phyloP scores from a whole-genome alignment of 2,113 vertebrate genomes.

The Sula dactylatra region DNA sequence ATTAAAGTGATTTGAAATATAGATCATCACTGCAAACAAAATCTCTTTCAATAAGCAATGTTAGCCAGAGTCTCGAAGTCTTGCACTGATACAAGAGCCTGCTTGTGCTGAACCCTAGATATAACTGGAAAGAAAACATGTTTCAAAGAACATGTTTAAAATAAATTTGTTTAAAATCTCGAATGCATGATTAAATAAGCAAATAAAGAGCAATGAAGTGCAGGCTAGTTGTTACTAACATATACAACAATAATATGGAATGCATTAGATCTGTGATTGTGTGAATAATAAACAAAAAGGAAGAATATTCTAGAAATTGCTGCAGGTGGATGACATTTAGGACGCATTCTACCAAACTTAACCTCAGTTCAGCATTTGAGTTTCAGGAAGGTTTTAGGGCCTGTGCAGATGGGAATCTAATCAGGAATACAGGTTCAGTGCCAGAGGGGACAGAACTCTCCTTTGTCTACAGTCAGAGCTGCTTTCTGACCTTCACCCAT shows the following conservation, averaged over 20 bases:
- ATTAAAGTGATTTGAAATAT: neutral
- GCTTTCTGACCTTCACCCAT: conserved; percentile 21
- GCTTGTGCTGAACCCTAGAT: neutral
- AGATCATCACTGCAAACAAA: neutral
- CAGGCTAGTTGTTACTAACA: neutral
- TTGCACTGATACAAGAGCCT: neutral
- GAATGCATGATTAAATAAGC: neutral
- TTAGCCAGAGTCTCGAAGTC: neutral
- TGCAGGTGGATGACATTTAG: neutral
- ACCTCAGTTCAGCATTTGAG: neutral
- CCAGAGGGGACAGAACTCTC: neutral
- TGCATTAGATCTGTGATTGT: neutral
- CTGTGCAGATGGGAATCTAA: neutral
- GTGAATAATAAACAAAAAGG: neutral
- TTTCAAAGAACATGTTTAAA: neutral
- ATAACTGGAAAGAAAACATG: neutral
- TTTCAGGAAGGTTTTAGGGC: neutral
- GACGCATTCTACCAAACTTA: neutral
- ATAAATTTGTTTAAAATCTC: neutral
- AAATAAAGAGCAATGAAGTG: neutral
- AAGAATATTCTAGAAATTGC: neutral
- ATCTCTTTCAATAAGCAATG: neutral
- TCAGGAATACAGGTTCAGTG: neutral
- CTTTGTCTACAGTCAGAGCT: conserved; percentile 11
- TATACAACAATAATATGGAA: neutral